Evolutionary conservation across 2,113 vertebrate species (phyloP), one percentile per base, ranked within the genome.

Genomic region (Lepisosteus oculatus): DNA sequence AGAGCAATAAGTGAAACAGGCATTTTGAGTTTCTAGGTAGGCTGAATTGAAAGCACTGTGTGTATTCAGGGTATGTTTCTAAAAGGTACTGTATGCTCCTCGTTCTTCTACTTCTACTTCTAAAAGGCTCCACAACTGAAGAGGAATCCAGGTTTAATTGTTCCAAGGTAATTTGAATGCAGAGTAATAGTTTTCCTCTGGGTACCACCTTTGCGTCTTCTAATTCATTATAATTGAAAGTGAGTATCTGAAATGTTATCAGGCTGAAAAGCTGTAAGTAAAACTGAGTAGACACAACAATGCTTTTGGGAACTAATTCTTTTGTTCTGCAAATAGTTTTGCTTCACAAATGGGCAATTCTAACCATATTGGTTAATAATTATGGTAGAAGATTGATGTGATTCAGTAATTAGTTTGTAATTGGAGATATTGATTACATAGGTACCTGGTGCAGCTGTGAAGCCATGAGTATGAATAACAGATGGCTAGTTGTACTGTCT

Each of bases 201-300:
- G 6, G 11, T 6, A n/a, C 45, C n/a, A 11, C 43, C 17, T 17
- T 15, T 8, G 59, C 15, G 55, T 54, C 17, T 13, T 51, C 29
- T 71, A 54, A 63, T 42, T 71, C 59, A 63, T 51, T 71, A 63
- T 55, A 55, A 62, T 43, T 55, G 61, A 71, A 71, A 64, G 47
- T 12, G 70, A 71, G 55, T 29, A 51, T 54, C 61, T 42, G 45
- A 55, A 13, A 44, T 54, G 8, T 64, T 71, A 54, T 64, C 43
- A 3, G 43, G 44, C 8, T 55, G 61, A 71, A 64, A 29, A 55
- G 61, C 70, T 29, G 5, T 12, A 65, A 41, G 44, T 44, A 55
- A 64, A 71, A 44, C 45, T 17, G 11, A 64, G 29, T 29, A 55
- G 13, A 29, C 17, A 54, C 29, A 43, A 15, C 65, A 59, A 59